Base-by-base conservation (phyloP, 2,888 invertebrate species). In the Erebia palarica region DNA sequence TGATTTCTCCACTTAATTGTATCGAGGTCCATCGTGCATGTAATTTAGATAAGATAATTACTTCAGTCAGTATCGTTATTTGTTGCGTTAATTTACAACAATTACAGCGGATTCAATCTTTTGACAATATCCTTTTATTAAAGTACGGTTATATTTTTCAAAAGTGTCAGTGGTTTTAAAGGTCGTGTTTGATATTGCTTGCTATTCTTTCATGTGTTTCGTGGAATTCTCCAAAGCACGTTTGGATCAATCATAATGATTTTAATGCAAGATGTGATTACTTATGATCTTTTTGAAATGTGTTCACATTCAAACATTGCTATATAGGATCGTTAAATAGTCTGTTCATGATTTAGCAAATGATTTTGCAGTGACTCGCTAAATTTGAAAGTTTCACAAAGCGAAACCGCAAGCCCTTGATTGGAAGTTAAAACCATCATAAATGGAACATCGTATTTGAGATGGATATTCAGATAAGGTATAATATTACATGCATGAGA, bases 31-130 rank as follows among this genome's bases (percentile, higher is more conserved):
- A n/a, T 65, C 42, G 18, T 65, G 65, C 65, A 42, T 65, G 55
- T 65, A 65, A 55, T 65, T 55, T 11, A 55, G 55, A 65, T 65
- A 65, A n/a, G 51, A 53, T 64, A 64, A 49, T 53, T 64, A 53
- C 64, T 51, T 18, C 18, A 18, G 63, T 18, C 42, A 42, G n/a
- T 42, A 9, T 36, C 36, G n/a, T 27, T 27, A 27, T 27, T 27
- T 4, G 27, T 8, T 36, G 59, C 59, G 10, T n/a, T 59, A n/a
- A 36, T 59, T 59, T 42, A 59, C 14, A 9, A n/a, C 9, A n/a
- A 42, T 10, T 47, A 9, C 61, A 61, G 16, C 42, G 16, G 16
- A 61, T 44, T 47, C 18, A 44, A 42, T 44, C 16, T 27, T 27
- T 27, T 27, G 3, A 27, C 27, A 27, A 4, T 27, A 4, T 3